A percentile compares a stretch with the other conserved stretches of the same genome.
phyloP scores from a whole-genome alignment of 2,888 invertebrate species.

The Spilarctia lutea region DNA sequence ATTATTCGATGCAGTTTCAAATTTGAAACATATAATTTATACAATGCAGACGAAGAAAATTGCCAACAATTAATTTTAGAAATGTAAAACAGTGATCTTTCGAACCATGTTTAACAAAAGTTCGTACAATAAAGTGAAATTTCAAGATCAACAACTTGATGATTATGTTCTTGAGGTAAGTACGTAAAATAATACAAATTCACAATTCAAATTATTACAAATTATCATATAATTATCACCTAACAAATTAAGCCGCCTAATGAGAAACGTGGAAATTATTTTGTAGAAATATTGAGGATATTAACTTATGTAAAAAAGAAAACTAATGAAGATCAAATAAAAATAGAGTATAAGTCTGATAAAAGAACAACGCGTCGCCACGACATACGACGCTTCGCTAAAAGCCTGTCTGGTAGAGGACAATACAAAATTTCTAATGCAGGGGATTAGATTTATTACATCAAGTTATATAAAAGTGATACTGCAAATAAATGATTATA shows the following conservation, averaged over 20 bases:
- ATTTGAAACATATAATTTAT: constrained; percentile 6
- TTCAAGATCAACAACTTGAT: constrained; percentile 80
- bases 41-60: constrained; percentile 12
- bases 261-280: neutral
- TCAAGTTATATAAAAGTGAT: neutral
- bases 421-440: no score
- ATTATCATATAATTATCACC: no score
- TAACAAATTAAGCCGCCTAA: neutral
- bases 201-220: no score
- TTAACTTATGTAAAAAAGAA: neutral
- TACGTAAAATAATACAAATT: constrained; percentile 40
- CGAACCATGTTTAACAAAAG: constrained; percentile 67
- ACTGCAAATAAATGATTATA: neutral
- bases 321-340: neutral
- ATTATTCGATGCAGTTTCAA: neutral
- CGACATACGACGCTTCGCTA: no score
- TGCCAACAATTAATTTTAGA: neutral
- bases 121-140: constrained; percentile 71
- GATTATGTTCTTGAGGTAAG: constrained; percentile 83
- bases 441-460: neutral
- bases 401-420: neutral
- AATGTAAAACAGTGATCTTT: constrained; percentile 2
- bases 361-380: neutral
- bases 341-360: neutral
- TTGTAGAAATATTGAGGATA: neutral